These are phyloP conservation scores for Dicyrtomina minuta DNA, from an alignment of 2,888 invertebrate species.

Conservation along the genomic window DNA sequence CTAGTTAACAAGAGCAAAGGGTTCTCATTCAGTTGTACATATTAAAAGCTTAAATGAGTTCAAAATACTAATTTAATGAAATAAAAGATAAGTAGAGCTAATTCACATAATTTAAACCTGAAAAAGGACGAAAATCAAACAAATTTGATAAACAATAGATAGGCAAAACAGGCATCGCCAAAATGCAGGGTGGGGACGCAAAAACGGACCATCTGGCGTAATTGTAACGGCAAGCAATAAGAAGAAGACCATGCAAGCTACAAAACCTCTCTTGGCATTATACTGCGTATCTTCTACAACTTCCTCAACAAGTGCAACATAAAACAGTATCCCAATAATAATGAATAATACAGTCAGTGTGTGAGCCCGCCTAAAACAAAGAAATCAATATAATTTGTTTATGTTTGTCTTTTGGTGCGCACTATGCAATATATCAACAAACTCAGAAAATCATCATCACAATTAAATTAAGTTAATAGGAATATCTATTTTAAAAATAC, in stretches of 20 bases:
- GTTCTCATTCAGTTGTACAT: neutral
- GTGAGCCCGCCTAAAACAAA: constrained; percentile 60
- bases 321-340: constrained; percentile 58
- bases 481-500: too few species aligned
- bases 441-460: too few species aligned
- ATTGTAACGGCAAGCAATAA: constrained; percentile 61
- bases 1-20: constrained; percentile 54
- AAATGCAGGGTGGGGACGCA: constrained; percentile 62
- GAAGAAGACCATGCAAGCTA: constrained; percentile 60
- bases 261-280: constrained; percentile 61
- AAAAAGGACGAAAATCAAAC: constrained; percentile 61
- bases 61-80: neutral
- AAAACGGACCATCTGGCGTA: constrained; percentile 63
- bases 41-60: neutral
- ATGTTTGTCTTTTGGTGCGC: too few species aligned
- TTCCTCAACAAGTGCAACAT: constrained; percentile 60
- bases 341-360: constrained; percentile 60
- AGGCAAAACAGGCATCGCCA: constrained; percentile 62
- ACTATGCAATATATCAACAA: too few species aligned
- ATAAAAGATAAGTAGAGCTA: constrained; percentile 12
- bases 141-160: constrained; percentile 61
- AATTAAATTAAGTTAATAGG: too few species aligned
- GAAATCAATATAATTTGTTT: too few species aligned
- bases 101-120: constrained; percentile 52
- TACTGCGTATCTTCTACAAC: constrained; percentile 57